Base-by-base conservation (phyloP, 2,797 vertebrate species). In the Hydrolagus colliei region DNA sequence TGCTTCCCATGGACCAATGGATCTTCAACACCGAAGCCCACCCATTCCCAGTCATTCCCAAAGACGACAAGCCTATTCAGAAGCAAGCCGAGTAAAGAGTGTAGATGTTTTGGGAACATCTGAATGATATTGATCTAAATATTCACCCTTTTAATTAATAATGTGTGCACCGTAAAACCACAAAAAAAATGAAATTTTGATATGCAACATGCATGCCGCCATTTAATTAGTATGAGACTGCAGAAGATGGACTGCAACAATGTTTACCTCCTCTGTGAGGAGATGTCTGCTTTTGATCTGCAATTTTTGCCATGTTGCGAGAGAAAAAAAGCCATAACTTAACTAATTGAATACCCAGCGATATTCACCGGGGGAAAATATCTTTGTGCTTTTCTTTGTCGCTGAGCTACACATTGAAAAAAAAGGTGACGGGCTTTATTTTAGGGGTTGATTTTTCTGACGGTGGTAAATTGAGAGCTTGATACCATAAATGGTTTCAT, bases 11-110 rank as follows among this genome's bases (percentile, higher is more conserved):
- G 5, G 96, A 99, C 68, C 95, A 98, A 86, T 99, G 98, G 98
- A 93, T 99, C 88, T 99, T 99, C 89, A 99, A 99, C 92, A 98
- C 97, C 0, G 98, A 99, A 91, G 98, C 98, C 16, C 98, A 99
- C 88, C 96, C 97, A n/a, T 93, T 99, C 87, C 98, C 97, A 12
- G 22, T 99, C 88, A 95, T 99, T 88, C 94, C 72, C 89, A 94
- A 91, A 86, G 93, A 93, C 12, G 89, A 91, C 75, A 13, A 65
- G 62, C 22, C 27, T 86, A 94, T 88, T 0, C 93, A 94, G 90
- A 88, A 89, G 87, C 90, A 93, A 92, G 88, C 93, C 91, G 89
- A 89, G 87, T 41, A 87, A 89, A 79, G 87, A 65, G 32, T 8
- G 65, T 63, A 84, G 52, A 84, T 84, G 18, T 52, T 84, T 80